Evolutionary conservation across 2,888 invertebrate genomes (phyloP).

Genomic region (Dioctria linearis): DNA sequence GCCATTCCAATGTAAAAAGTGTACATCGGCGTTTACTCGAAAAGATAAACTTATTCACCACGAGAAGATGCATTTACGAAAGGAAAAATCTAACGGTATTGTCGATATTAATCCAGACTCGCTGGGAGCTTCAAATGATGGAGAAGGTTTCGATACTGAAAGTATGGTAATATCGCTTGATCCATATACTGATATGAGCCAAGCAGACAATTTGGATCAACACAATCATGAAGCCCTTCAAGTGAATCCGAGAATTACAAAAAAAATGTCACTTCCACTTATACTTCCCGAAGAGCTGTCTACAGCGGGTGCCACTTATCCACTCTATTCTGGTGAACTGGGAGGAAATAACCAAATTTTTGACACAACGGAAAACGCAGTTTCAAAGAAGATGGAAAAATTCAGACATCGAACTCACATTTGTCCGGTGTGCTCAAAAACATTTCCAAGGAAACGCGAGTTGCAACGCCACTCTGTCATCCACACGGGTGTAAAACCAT

Average conservation of each 20-base stretch:
- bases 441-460: constrained; percentile 80
- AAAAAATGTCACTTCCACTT: neutral
- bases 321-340: neutral
- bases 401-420: constrained; percentile 62
- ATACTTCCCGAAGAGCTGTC: neutral
- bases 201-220: constrained; percentile 17
- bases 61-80: constrained; percentile 74
- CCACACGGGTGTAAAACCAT: constrained; percentile 79
- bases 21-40: constrained; percentile 78
- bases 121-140: constrained; percentile 7
- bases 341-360: neutral
- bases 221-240: constrained; percentile 20
- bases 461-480: constrained; percentile 79
- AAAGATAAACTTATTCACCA: constrained; percentile 80
- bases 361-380: neutral
- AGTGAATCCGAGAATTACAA: neutral
- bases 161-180: constrained; percentile 62
- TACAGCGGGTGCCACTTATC: neutral
- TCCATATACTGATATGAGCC: constrained; percentile 62
- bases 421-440: constrained; percentile 79
- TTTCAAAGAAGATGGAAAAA: neutral
- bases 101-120: neutral
- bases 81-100: constrained; percentile 59
- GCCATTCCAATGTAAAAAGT: constrained; percentile 78
- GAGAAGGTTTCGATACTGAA: constrained; percentile 55